Conservation (phyloP, 1,140 invertebrate species). For the Lasioglossum baleicum region DNA sequence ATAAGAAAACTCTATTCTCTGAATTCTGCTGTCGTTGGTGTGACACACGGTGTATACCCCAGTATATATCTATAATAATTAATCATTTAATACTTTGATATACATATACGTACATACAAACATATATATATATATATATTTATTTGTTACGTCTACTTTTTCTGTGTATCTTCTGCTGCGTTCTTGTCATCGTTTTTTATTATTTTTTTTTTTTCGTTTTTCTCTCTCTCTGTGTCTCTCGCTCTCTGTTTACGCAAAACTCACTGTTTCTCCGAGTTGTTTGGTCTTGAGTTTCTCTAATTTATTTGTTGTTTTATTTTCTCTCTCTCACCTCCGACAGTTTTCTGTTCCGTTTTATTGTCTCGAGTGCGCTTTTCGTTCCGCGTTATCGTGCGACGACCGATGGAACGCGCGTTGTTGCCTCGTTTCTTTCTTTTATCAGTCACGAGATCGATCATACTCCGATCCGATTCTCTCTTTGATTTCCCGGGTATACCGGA, state of each 20-base stretch:
- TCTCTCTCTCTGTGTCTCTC: not conserved
- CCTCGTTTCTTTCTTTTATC: not conserved
- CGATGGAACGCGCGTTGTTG: constrained; percentile 14
- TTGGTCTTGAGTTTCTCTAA: not conserved
- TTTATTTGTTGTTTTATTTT: not conserved
- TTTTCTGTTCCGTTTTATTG: not conserved
- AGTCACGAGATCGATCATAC: too few relatives aligned
- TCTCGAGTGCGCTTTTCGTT: constrained; percentile 15
- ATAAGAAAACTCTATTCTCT: constrained; percentile 75
- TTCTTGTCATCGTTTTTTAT: not conserved
- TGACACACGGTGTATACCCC: constrained; percentile 30
- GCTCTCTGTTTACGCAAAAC: not conserved
- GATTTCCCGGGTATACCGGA: too few relatives aligned
- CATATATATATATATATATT: too few relatives aligned
- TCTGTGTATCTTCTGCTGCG: not conserved
- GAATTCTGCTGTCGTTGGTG: constrained; percentile 58
- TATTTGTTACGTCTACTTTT: too few relatives aligned
- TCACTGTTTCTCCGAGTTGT: not conserved
- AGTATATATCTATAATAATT: not conserved
- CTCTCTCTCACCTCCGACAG: not conserved
- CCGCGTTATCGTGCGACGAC: not conserved
- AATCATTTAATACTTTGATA: not conserved
- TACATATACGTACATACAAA: too few relatives aligned
- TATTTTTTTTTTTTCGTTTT: not conserved
- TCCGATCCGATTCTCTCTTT: too few relatives aligned